Conservation (phyloP, 1,140 invertebrate species). For the Potamilus streckersoni region DNA sequence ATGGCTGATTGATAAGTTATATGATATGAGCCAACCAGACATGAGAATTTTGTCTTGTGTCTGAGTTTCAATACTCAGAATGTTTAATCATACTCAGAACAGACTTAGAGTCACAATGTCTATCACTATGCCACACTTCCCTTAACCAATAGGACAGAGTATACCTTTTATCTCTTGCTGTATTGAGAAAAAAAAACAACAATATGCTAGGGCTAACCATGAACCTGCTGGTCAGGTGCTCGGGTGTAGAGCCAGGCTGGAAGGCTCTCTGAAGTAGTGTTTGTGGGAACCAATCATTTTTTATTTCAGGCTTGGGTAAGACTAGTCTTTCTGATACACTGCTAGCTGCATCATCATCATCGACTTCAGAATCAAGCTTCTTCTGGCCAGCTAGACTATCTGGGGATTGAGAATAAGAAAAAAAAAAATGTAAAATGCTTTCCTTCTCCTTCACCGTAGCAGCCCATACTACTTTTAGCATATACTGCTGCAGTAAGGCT, state of each 20-base stretch:
- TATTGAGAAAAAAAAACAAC: not conserved
- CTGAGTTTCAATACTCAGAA: too few relatives aligned
- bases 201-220: slow-evolving; percentile 72
- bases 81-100: too few relatives aligned
- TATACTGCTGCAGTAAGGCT: too few relatives aligned
- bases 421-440: not conserved
- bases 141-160: too few relatives aligned
- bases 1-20: too few relatives aligned
- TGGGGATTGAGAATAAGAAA: slow-evolving; percentile 6
- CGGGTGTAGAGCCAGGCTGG: slow-evolving; percentile 90
- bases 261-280: slow-evolving; percentile 80
- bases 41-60: too few relatives aligned
- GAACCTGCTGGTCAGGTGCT: slow-evolving; percentile 83
- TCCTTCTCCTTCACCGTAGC: too few relatives aligned
- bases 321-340: slow-evolving; percentile 43
- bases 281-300: slow-evolving; percentile 49
- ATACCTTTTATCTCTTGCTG: too few relatives aligned
- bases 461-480: too few relatives aligned
- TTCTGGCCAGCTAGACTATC: slow-evolving; percentile 20
- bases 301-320: slow-evolving; percentile 26
- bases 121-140: too few relatives aligned
- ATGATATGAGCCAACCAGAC: too few relatives aligned
- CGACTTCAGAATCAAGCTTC: slow-evolving; percentile 42
- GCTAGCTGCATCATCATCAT: slow-evolving; percentile 40
- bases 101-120: too few relatives aligned